Conservation (phyloP, 2,888 invertebrate species). For the Peribatodes rhomboidaria region DNA sequence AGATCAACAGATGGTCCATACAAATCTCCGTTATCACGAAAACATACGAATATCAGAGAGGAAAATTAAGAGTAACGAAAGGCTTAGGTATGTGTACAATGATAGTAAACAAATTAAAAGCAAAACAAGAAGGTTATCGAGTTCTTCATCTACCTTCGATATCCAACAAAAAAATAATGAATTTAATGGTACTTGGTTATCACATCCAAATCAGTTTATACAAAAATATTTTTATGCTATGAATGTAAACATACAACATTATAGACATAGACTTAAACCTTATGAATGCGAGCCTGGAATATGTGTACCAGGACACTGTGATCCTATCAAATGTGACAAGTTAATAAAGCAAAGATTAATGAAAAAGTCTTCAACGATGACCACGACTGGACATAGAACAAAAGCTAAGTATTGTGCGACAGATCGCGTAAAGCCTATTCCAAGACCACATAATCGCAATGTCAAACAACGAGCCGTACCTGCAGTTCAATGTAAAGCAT, state of each 20-base stretch:
- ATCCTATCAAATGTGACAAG: conserved; percentile 48
- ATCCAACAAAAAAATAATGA: background rate
- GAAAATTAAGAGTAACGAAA: background rate
- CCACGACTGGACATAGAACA: background rate
- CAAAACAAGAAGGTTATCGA: background rate
- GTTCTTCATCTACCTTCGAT: background rate
- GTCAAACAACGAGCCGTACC: background rate
- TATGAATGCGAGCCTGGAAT: conserved; percentile 59
- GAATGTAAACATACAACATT: conserved; percentile 8
- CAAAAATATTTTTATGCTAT: conserved; percentile 4
- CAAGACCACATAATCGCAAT: background rate
- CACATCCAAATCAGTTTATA: background rate
- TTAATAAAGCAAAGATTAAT: conserved; percentile 5
- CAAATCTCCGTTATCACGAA: background rate
- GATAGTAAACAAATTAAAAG: background rate
- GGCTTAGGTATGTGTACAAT: background rate
- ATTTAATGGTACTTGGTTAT: background rate
- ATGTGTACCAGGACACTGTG: conserved; percentile 56
- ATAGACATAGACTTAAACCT: conserved; percentile 42
- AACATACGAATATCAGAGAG: background rate
- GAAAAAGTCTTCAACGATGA: conserved; percentile 6
- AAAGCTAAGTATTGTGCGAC: background rate
- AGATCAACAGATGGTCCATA: background rate
- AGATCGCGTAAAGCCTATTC: background rate
- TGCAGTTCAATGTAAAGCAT: background rate